A percentile compares a stretch with the other conserved stretches of the same genome.
These are phyloP conservation scores for Gymnothorax javanicus DNA, from an alignment of 2,797 vertebrate genomes.

Conservation along the genomic window DNA sequence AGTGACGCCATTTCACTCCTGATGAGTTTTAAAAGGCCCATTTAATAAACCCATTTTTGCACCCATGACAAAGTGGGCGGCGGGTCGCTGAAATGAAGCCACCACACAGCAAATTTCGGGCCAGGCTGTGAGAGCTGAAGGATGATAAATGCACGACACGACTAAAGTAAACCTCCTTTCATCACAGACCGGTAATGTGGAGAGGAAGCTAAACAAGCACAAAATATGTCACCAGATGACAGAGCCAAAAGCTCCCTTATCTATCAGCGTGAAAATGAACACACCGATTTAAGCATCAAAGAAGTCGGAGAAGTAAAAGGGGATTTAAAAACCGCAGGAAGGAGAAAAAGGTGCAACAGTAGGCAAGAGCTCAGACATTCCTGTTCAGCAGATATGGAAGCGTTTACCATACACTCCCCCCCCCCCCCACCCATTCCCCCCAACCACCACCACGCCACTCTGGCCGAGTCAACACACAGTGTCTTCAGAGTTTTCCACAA, in stretches of 20 bases:
- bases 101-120: neutral
- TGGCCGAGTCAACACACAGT: neutral
- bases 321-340: neutral
- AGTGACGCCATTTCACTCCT: neutral
- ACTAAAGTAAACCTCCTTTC: neutral
- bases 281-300: conserved; percentile 13
- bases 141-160: neutral
- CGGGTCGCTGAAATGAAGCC: neutral
- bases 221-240: neutral
- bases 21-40: neutral
- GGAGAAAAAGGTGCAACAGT: neutral
- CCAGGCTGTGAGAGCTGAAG: neutral
- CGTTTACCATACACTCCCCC: neutral
- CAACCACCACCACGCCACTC: neutral
- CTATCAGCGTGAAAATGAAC: neutral
- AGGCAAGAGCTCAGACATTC: neutral
- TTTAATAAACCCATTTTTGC: neutral
- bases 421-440: neutral
- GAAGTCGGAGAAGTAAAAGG: neutral
- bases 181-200: neutral
- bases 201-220: conserved; percentile 2
- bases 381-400: neutral
- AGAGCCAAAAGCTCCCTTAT: neutral
- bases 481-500: neutral
- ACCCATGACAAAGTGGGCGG: neutral